Conservation (phyloP, 2,888 invertebrate genomes). For the Mythimna loreyi region DNA sequence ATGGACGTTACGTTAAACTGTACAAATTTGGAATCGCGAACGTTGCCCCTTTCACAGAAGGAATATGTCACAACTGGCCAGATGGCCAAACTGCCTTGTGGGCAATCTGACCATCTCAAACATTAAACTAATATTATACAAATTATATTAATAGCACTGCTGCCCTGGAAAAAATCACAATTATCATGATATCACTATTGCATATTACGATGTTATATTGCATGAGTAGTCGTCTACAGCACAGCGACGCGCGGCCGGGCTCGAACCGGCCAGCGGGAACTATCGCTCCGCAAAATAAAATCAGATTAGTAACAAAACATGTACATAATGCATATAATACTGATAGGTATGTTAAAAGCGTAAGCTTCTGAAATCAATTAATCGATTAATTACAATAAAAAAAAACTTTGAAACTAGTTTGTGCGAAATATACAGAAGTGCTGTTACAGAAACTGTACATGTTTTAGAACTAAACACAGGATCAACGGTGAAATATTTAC, state of each 20-base stretch:
- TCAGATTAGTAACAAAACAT: slow-evolving; percentile 91
- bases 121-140: slow-evolving; percentile 83
- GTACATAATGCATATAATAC: slow-evolving; percentile 88
- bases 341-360: slow-evolving; percentile 89
- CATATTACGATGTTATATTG: slow-evolving; percentile 73
- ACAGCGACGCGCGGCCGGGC: slow-evolving; percentile 71
- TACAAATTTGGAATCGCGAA: slow-evolving; percentile 91
- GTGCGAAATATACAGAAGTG: slow-evolving; percentile 91
- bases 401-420: slow-evolving; percentile 89
- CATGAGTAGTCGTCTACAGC: slow-evolving; percentile 88
- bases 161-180: slow-evolving; percentile 90
- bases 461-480: slow-evolving; percentile 91
- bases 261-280: slow-evolving; percentile 80
- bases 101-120: slow-evolving; percentile 87
- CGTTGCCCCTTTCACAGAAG: slow-evolving; percentile 96
- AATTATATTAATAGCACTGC: slow-evolving; percentile 81
- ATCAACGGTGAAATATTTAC: slow-evolving; percentile 91
- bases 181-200: slow-evolving; percentile 85
- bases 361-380: slow-evolving; percentile 90
- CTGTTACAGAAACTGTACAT: slow-evolving; percentile 91
- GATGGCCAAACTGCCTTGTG: slow-evolving; percentile 88
- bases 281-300: slow-evolving; percentile 81
- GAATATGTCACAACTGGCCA: slow-evolving; percentile 95
- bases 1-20: slow-evolving; percentile 90
- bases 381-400: slow-evolving; percentile 87